Percentiles rank a stretch among this genome's conserved stretches.
These are phyloP conservation scores for Arrhamphus sclerolepis DNA, from an alignment of 2,797 vertebrate species.

Conservation along the genomic window DNA sequence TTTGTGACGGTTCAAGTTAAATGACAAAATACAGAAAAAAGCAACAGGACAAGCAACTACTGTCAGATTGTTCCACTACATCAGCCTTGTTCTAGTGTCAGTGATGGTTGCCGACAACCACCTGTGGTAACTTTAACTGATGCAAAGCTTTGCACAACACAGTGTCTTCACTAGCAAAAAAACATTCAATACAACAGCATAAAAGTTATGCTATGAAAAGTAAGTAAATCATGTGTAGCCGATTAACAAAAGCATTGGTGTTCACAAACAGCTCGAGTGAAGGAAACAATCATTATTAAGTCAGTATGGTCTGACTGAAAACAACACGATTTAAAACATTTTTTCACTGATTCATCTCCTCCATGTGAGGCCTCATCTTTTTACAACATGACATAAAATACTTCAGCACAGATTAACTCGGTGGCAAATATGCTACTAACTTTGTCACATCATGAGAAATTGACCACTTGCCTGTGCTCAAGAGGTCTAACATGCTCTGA, in stretches of 20 bases:
- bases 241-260: slow-evolving; percentile 54
- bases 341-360: slow-evolving; percentile 56
- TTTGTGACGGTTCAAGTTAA: slow-evolving; percentile 57
- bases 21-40: slow-evolving; percentile 60
- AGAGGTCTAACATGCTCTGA: slow-evolving; percentile 54
- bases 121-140: slow-evolving; percentile 53
- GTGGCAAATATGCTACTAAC: slow-evolving; percentile 33
- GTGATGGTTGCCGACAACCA: slow-evolving; percentile 39
- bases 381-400: slow-evolving; percentile 54
- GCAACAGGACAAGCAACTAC: slow-evolving; percentile 69
- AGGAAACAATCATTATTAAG: slow-evolving; percentile 60
- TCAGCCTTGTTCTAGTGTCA: slow-evolving; percentile 60
- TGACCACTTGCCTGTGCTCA: background rate
- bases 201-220: slow-evolving; percentile 53
- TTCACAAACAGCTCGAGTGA: slow-evolving; percentile 49
- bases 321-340: slow-evolving; percentile 35
- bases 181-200: slow-evolving; percentile 72
- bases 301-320: slow-evolving; percentile 32
- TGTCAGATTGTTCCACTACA: slow-evolving; percentile 66
- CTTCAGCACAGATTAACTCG: slow-evolving; percentile 44
- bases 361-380: slow-evolving; percentile 42
- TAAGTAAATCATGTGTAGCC: slow-evolving; percentile 37
- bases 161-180: slow-evolving; percentile 68
- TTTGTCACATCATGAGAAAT: slow-evolving; percentile 20
- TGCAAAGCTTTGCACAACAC: slow-evolving; percentile 69